Conservation (phyloP, 2,888 invertebrate species). For the Brenthis daphne region DNA sequence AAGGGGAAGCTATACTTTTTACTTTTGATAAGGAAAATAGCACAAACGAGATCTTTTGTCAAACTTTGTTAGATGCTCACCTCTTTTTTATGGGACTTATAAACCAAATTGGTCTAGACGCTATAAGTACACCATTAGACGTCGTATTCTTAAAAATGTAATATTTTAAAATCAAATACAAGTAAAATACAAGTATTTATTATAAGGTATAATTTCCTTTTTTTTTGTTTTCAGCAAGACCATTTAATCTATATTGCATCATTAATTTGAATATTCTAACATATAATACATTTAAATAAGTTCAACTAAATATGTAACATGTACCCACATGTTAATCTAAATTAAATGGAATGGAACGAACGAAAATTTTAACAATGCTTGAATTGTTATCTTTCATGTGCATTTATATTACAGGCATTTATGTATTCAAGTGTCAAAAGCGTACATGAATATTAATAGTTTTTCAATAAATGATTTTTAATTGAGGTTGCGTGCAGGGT, state of each 20-base stretch:
- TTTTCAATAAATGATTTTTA: constrained; percentile 47
- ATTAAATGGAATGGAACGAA: too few species aligned
- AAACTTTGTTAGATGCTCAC: constrained; percentile 26
- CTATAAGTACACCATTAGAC: constrained; percentile 14
- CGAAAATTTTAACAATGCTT: too few species aligned
- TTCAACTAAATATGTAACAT: too few species aligned
- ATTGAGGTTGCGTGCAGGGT: constrained; percentile 63
- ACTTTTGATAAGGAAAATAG: constrained; percentile 26
- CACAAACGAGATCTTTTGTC: constrained; percentile 32
- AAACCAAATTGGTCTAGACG: constrained; percentile 36
- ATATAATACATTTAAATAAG: too few species aligned
- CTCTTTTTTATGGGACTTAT: constrained; percentile 35
- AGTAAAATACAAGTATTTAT: neutral
- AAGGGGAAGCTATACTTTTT: constrained; percentile 21
- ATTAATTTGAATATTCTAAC: too few species aligned
- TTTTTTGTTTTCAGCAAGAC: too few species aligned
- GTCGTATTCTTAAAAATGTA: neutral
- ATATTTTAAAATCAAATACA: neutral
- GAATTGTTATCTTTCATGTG: too few species aligned
- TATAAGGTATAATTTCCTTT: neutral
- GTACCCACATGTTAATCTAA: too few species aligned
- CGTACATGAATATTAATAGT: constrained; percentile 8
- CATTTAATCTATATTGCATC: too few species aligned
- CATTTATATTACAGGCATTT: too few species aligned
- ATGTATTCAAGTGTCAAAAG: neutral